Evolutionary conservation across 2,113 vertebrate genomes (phyloP).

Genomic region (Oxyura jamaicensis): DNA sequence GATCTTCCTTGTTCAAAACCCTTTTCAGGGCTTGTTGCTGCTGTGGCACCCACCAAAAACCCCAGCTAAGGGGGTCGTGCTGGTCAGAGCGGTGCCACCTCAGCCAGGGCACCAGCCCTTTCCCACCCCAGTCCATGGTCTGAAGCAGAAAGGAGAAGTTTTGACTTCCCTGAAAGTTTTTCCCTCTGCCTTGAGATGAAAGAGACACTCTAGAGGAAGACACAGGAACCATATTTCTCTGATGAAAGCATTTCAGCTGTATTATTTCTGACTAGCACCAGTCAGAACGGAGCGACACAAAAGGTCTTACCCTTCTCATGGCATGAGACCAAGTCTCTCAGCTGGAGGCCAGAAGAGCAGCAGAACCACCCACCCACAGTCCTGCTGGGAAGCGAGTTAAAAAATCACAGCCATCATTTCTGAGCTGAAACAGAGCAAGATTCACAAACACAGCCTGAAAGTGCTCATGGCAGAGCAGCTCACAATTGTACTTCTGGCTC

Average conservation of each 20-base stretch:
- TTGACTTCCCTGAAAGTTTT: not conserved
- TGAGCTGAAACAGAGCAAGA: not conserved
- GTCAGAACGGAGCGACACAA: not conserved
- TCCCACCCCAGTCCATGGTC: not conserved
- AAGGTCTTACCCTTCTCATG: constrained; percentile 25
- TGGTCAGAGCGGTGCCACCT: not conserved
- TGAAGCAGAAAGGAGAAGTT: not conserved
- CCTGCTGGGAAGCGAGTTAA: not conserved
- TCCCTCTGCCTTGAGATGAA: constrained; percentile 21
- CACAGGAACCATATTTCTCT: not conserved
- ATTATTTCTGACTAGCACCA: not conserved
- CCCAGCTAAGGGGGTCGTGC: not conserved
- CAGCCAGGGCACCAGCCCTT: too few species aligned
- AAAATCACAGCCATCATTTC: constrained; percentile 31
- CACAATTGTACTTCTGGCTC: not conserved
- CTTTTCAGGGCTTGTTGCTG: not conserved
- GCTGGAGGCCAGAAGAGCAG: constrained; percentile 6
- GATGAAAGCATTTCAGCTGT: constrained; percentile 8
- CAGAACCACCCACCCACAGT: not conserved
- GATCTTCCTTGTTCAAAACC: not conserved
- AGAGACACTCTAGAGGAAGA: not conserved
- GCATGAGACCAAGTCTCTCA: constrained; percentile 2
- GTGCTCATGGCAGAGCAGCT: not conserved
- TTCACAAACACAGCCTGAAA: not conserved
- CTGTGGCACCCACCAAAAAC: not conserved